Base-by-base conservation (phyloP, 2,888 invertebrate species). In the Ethmia dodecea region DNA sequence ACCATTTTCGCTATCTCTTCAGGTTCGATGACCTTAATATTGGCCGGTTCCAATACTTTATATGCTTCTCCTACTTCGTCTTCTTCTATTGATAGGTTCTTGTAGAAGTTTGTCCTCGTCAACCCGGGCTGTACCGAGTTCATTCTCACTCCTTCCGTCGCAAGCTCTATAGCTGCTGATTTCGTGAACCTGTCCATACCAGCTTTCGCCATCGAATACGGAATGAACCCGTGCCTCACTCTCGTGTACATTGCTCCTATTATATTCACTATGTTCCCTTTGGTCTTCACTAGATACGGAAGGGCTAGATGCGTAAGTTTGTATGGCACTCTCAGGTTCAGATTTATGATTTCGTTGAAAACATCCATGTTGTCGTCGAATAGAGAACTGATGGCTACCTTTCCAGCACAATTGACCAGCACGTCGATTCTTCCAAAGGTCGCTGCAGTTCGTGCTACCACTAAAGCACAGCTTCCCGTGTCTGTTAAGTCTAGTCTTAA, bases 231-330 rank as follows among this genome's bases (percentile, higher is more conserved):
- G 0, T 60, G 60, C 5, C 53, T 58, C 13, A 54, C 57, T 3
- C 58, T 28, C 12, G 52, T 61, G 0, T 55, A 50, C 42, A 65
- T 49, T 1, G 70, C 60, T 3, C 60, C 58, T 3, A 62, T 62
- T 6, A 72, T 49, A 10, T 73, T 73, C 0, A 73, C 43, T 9
- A 73, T 57, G 20, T 67, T 71, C 0, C 72, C 71, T 52, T 65
- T 71, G 0, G 65, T 67, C 31, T 60, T 58, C n/a, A 56, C 42
- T 25, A 73, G 31, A 37, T 71, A 43, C 0, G 70, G 72, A 32
- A 71, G 37, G 0, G 60, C 60, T 14, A 70, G 27, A 27, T 69
- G 63, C 0, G 67, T 57, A 13, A 73, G 15, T 11, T 49, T 38
- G 28, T 66, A 68, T 0, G 69, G 70, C 1, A 72, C 64, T 27